These are phyloP conservation scores for Drosophila tanythrix DNA, from an alignment of 2,888 invertebrate species.

Conservation along the genomic window DNA sequence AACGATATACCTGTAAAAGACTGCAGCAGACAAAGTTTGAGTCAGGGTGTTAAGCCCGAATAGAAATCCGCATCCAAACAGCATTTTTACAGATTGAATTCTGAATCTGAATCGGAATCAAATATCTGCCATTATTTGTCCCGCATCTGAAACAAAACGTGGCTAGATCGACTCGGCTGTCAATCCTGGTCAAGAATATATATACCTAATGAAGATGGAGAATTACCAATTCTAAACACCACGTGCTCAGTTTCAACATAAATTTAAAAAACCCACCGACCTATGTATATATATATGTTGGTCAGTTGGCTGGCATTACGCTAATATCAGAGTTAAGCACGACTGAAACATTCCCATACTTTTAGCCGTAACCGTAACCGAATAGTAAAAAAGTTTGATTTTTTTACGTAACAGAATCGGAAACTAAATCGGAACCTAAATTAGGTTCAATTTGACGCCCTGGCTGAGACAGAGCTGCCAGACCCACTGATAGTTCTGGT, in stretches of 20 bases:
- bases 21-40: not conserved
- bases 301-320: not conserved
- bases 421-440: not conserved
- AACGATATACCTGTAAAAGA: not conserved
- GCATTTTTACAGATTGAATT: not conserved
- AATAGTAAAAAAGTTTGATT: not conserved
- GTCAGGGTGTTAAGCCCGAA: fast-evolving
- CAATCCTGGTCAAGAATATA: not conserved
- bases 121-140: not conserved
- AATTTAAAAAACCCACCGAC: not conserved
- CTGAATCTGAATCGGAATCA: not conserved
- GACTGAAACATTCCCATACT: not conserved
- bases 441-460: not conserved
- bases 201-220: not conserved
- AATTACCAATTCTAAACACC: not conserved
- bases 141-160: not conserved
- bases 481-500: not conserved
- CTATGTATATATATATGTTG: no score
- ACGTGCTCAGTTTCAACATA: not conserved
- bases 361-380: not conserved
- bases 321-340: not conserved
- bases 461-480: not conserved
- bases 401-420: not conserved
- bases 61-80: not conserved
- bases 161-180: not conserved